phyloP scores from a whole-genome alignment of 2,797 vertebrate genomes.

The Trachurus trachurus region DNA sequence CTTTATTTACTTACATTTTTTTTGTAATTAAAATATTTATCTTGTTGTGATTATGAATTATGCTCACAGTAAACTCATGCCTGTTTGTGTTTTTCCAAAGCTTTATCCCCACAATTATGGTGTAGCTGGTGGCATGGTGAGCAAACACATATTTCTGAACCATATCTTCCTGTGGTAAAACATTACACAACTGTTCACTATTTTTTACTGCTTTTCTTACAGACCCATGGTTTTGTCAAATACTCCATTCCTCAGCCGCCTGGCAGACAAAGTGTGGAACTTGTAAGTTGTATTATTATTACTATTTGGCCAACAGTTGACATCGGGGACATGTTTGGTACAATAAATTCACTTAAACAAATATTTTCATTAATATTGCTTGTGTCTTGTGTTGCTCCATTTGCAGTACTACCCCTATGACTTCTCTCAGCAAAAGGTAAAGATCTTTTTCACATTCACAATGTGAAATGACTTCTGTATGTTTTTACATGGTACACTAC shows the following conservation, averaged over 20 bases:
- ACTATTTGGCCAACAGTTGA: too few relatives aligned
- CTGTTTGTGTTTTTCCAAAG: slow-evolving; percentile 44
- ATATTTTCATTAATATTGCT: neutral
- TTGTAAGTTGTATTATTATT: slow-evolving; percentile 75
- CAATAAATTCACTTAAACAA: neutral
- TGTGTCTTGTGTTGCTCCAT: slow-evolving; percentile 40
- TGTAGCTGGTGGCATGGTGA: slow-evolving; percentile 71
- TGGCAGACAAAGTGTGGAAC: slow-evolving; percentile 86
- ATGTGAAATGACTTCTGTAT: neutral
- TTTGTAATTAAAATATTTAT: neutral
- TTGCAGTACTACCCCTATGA: slow-evolving; percentile 87
- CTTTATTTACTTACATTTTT: neutral
- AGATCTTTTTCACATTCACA: neutral
- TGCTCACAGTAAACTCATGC: neutral
- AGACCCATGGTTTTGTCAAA: slow-evolving; percentile 83
- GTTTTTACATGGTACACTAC: neutral
- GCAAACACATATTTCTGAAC: neutral
- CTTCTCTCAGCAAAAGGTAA: slow-evolving; percentile 83
- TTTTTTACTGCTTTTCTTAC: slow-evolving; percentile 12
- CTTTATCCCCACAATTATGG: slow-evolving; percentile 78
- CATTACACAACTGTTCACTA: neutral
- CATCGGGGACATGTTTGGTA: neutral
- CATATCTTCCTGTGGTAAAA: neutral
- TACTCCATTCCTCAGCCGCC: slow-evolving; percentile 86
- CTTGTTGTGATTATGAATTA: neutral